A percentile compares a stretch with the other conserved stretches of the same genome.
phyloP scores from a whole-genome alignment of 2,113 vertebrate species.

The Myxocyprinus asiaticus region DNA sequence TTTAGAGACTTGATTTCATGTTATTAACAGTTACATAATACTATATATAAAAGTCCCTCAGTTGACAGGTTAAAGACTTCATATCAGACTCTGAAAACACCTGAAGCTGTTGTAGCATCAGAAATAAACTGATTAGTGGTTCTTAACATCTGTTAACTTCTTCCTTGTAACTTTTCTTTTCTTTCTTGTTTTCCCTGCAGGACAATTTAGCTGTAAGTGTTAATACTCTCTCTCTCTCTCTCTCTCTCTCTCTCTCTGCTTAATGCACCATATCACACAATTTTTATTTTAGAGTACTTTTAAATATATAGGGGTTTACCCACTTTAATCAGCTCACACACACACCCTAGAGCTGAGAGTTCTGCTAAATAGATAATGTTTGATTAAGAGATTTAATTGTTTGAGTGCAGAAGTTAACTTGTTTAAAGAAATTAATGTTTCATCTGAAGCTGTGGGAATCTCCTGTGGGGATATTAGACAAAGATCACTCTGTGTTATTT shows the following conservation, averaged over 20 bases:
- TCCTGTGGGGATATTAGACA: too few relatives aligned
- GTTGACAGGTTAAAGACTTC: not conserved
- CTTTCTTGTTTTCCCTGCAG: constrained; percentile 30
- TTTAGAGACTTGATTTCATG: not conserved
- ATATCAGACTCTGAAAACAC: not conserved
- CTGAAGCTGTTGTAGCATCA: not conserved
- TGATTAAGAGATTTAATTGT: too few relatives aligned
- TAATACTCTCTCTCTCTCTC: not conserved
- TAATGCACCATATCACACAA: too few relatives aligned
- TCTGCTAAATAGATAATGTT: not conserved
- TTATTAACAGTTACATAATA: not conserved
- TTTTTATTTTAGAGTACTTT: too few relatives aligned
- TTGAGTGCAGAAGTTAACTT: too few relatives aligned
- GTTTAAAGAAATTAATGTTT: too few relatives aligned
- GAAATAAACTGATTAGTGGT: not conserved
- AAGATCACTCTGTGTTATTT: constrained; percentile 44
- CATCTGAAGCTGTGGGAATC: too few relatives aligned
- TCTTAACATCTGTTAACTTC: not conserved
- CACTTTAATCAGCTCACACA: too few relatives aligned
- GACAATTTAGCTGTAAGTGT: constrained; percentile 53
- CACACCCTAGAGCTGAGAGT: too few relatives aligned
- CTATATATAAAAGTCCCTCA: too few relatives aligned
- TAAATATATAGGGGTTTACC: too few relatives aligned
- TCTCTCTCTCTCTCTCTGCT: not conserved
- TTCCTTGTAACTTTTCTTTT: not conserved